phyloP scores from a whole-genome alignment of 2,888 invertebrate genomes.

The Nasonovia ribisnigri region DNA sequence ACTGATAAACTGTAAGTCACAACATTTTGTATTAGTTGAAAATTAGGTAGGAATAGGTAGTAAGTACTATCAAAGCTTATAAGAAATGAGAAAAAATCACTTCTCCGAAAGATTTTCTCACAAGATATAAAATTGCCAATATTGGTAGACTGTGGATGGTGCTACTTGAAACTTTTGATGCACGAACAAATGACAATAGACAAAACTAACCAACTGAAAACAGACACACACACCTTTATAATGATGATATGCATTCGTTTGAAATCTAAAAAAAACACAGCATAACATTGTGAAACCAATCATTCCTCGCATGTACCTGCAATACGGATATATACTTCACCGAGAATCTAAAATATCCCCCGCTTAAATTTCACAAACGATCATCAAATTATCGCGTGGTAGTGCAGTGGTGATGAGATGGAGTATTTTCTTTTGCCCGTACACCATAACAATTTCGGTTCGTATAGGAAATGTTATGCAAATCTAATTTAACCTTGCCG shows the following conservation, averaged over 20 bases:
- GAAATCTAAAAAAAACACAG: neutral
- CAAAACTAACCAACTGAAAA: neutral
- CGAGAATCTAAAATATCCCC: neutral
- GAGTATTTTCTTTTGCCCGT: neutral
- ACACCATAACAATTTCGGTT: conserved; percentile 15
- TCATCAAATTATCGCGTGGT: neutral
- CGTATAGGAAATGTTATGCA: conserved; percentile 46
- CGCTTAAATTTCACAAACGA: neutral
- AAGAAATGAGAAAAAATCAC: neutral
- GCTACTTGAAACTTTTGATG: neutral
- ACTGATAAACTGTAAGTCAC: neutral
- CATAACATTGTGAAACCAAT: neutral
- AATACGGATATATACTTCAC: neutral
- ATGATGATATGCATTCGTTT: no score
- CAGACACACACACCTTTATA: neutral
- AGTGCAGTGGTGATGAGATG: neutral
- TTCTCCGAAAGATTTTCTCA: neutral
- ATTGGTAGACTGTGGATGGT: neutral
- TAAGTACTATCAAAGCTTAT: neutral
- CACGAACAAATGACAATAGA: neutral
- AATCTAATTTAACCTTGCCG: conserved; percentile 46
- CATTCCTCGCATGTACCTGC: neutral
- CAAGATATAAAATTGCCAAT: neutral
- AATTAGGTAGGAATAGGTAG: neutral
- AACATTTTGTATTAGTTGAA: neutral